phyloP scores from a whole-genome alignment of 2,888 invertebrate species.

The Hecatera dysodea region DNA sequence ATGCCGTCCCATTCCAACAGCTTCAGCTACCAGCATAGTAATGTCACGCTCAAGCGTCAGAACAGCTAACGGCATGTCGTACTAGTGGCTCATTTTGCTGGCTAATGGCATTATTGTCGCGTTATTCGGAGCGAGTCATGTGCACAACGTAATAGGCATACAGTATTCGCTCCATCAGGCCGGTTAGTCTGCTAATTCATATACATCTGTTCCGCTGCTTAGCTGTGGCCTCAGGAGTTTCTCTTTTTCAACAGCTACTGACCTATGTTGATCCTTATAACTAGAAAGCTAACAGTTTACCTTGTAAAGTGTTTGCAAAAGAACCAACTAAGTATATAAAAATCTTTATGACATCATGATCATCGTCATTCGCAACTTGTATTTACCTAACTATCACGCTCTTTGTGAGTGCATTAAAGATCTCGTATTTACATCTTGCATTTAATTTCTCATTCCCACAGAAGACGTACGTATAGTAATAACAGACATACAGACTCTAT shows the following conservation, averaged over 20 bases:
- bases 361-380: conserved; percentile 23
- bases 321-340: neutral
- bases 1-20: conserved; percentile 44
- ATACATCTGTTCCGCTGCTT: conserved; percentile 74
- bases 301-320: conserved; percentile 11
- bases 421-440: conserved; percentile 20
- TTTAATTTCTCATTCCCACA: neutral
- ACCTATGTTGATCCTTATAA: conserved; percentile 62
- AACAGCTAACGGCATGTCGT: conserved; percentile 63
- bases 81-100: conserved; percentile 62
- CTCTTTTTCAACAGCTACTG: conserved; percentile 70
- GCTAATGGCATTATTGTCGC: conserved; percentile 71
- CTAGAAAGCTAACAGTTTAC: conserved; percentile 26
- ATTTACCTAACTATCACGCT: conserved; percentile 43
- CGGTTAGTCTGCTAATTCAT: conserved; percentile 71
- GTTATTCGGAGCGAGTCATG: conserved; percentile 73
- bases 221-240: conserved; percentile 61
- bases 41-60: conserved; percentile 63
- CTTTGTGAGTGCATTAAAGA: conserved; percentile 37
- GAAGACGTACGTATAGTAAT: neutral
- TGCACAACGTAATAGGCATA: conserved; percentile 59
- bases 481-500: neutral
- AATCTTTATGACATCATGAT: conserved; percentile 32
- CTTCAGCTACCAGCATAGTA: conserved; percentile 49
- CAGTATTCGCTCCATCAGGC: conserved; percentile 66